Evolutionary conservation across 2,113 vertebrate genomes (phyloP), one percentile per base, ranked within the genome.

Genomic region (Notothenia rossii): DNA sequence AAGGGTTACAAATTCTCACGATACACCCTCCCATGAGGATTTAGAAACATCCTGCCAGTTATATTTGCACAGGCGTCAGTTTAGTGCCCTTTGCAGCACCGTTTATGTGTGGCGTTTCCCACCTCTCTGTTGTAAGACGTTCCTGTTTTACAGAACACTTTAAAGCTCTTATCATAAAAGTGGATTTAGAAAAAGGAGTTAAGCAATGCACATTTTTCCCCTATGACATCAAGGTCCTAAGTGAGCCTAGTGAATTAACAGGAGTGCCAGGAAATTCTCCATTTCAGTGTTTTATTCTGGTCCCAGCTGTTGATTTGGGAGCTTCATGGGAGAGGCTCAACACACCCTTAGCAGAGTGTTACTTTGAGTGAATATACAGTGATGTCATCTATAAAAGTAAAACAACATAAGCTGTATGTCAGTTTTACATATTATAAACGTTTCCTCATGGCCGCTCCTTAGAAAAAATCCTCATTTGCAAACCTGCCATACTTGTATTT

Each of bases 261-360:
- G 15, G 49, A 66, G 40, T 33, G 29, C 50, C 84, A 65, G 43
- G 20, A 75, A 63, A 45, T 3, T n/a, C 20, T 59, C 69, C 10
- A 66, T 59, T 36, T 74, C 10, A 51, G 7, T 48, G 9, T 60
- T 60, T 72, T 56, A 43, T 51, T 70, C 22, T 64, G 53, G 10
- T 22, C 25, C 65, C 11, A 70, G 13, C 10, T 58, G 15, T 51
- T 67, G 15, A 49, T 45, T 49, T 68, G 14, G 10, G 51, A 77
- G 6, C 13, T 40, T 72, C 0, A 22, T 40, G 53, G 67, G 51
- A 76, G 75, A 82, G 73, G 25, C 71, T 51, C 7, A 3, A 50
- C 58, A 64, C 67, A 3, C 65, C 83, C 75, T 64, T 63, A 75
- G 9, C 45, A 71, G 36, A 45, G 53, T 55, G 50, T 75, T 51